Evolutionary conservation across 2,888 invertebrate species (phyloP), one percentile per base, ranked within the genome.

Genomic region (Oscheius sp.): DNA sequence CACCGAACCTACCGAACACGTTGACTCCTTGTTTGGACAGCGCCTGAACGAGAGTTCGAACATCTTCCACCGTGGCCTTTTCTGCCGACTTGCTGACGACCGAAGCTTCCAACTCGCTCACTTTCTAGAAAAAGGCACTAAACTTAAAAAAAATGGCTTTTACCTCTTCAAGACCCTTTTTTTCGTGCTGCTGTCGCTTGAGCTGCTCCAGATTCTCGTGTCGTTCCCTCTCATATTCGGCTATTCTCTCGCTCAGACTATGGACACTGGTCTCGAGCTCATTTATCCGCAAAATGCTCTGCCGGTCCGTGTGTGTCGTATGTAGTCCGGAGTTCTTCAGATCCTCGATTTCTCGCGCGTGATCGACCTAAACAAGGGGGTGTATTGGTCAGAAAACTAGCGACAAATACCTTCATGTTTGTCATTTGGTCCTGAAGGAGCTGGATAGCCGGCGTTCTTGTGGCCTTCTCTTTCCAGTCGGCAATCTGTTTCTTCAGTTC

Each of bases 361-460:
- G 72, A 33, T 60, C 72, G 11, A 3, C 13, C 55, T 53, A 53
- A 55, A 53, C 1, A 4, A 33, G n/a, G 29, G 10, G 33, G 9
- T 11, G 50, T 53, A 29, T n/a, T 13, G 53, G n/a, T 3, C 51
- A 68, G n/a, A 32, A 51, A 32, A 11, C 4, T 7, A 10, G 47
- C 50, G 2, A 10, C 10, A 60, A 21, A 33, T 42, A 76, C 80
- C 79, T 84, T 86, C 66, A 83, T 51, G 53, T 86, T 84, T 10
- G 47, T 75, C 11, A 86, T 68, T 70, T 86, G 80, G 59, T 86
- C 78, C 21, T 77, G 75, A 9, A 86, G 68, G 33, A 84, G 70
- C 37, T 80, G 89, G 79, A 92, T 88, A 32, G 92, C 92, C n/a
- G 92, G 93, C 9, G 92, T 93, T 89, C 91, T 90, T 76, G 91